A percentile compares a stretch with the other conserved stretches of the same genome.
Evolutionary conservation across 2,888 invertebrate species (phyloP).

Genomic region (Hesperia comma): DNA sequence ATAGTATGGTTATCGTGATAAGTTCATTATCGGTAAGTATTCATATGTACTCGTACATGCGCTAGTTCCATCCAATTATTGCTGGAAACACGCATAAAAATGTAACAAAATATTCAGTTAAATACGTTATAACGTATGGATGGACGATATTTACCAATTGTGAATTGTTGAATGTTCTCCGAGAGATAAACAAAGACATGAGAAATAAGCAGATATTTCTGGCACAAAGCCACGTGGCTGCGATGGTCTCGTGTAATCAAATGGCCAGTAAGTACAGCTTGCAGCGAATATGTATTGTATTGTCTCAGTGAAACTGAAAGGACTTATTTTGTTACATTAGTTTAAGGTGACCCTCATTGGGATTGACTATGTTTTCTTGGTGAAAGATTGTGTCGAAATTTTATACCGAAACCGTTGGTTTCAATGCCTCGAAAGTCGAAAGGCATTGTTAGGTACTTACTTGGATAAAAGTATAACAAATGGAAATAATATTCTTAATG

Average conservation of each 20-base stretch:
- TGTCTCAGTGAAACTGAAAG: neutral
- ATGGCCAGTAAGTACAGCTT: neutral
- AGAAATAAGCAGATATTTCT: conserved; percentile 39
- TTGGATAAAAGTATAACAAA: conserved; percentile 1
- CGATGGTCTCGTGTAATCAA: conserved; percentile 12
- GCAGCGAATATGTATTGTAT: neutral
- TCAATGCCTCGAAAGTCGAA: neutral
- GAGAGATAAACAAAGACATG: conserved; percentile 38
- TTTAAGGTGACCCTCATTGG: neutral
- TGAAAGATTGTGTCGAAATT: neutral
- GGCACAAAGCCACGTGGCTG: conserved; percentile 40
- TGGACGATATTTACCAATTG: conserved; percentile 8
- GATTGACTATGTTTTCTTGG: conserved; percentile 1
- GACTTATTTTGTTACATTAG: conserved; percentile 2
- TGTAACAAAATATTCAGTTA: neutral
- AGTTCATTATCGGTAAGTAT: conserved; percentile 12
- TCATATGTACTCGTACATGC: neutral
- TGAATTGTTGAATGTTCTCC: conserved; percentile 17
- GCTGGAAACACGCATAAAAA: conserved; percentile 8
- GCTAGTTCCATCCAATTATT: conserved; percentile 14
- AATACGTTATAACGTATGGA: neutral
- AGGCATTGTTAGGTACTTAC: no score
- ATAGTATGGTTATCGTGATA: conserved; percentile 14
- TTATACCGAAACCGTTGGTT: neutral
- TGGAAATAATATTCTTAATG: conserved; percentile 14